Percentiles rank a stretch among this genome's conserved stretches.
Conservation (phyloP, 2,797 vertebrate species). For the Coccyzus lansbergi region DNA sequence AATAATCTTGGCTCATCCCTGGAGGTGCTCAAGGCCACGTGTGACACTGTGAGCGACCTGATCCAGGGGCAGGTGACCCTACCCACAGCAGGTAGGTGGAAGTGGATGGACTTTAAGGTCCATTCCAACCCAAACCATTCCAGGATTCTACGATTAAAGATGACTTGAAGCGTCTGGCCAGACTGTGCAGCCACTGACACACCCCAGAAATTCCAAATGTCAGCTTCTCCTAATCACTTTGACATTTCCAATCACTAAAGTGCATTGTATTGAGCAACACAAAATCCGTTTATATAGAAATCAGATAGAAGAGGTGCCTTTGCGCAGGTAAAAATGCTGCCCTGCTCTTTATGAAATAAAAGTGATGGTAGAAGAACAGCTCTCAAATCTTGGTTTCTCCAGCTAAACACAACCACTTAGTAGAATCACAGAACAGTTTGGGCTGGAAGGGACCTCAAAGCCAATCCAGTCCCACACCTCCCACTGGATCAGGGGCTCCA, state of each 20-base stretch:
- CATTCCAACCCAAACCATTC: too few relatives aligned
- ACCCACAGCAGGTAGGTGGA: too few relatives aligned
- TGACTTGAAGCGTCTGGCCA: background rate
- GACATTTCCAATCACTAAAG: constrained; percentile 37
- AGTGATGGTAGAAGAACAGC: background rate
- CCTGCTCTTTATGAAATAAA: background rate
- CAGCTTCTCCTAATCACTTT: constrained; percentile 22
- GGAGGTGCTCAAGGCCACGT: too few relatives aligned
- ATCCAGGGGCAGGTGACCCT: too few relatives aligned
- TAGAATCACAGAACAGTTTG: too few relatives aligned
- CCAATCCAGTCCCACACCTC: too few relatives aligned
- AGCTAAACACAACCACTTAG: background rate
- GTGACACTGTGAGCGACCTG: too few relatives aligned
- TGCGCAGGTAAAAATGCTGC: background rate
- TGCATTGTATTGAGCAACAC: background rate
- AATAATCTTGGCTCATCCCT: too few relatives aligned
- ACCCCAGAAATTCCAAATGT: background rate
- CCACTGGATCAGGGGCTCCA: too few relatives aligned
- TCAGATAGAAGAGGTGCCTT: background rate
- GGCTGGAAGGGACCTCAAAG: too few relatives aligned
- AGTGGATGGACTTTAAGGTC: too few relatives aligned
- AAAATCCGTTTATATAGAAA: background rate
- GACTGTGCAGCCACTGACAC: background rate
- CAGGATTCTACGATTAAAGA: background rate
- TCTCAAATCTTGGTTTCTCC: background rate